Evolutionary conservation across 2,888 invertebrate genomes (phyloP).

Genomic region (Unio pictorum): DNA sequence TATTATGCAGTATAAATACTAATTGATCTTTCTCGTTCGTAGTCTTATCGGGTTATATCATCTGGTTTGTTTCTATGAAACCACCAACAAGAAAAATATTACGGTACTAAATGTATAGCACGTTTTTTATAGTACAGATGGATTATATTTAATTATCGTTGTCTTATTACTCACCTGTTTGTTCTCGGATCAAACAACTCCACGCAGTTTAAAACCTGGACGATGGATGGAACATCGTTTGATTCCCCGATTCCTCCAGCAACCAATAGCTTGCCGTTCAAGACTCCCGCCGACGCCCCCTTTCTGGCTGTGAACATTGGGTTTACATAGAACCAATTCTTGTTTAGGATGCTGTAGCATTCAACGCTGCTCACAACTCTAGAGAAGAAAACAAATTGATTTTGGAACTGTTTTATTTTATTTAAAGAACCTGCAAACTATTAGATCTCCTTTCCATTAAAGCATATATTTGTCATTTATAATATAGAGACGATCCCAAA

Average conservation of each 20-base stretch:
- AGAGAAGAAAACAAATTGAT: slow-evolving; percentile 2
- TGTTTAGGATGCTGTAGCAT: slow-evolving; percentile 41
- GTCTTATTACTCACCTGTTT: slow-evolving; percentile 34
- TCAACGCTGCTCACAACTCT: slow-evolving; percentile 49
- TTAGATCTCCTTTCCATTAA: no score
- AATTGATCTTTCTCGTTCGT: no score
- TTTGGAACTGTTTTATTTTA: neutral
- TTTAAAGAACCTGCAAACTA: neutral
- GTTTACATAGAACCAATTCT: slow-evolving; percentile 39
- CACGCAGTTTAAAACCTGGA: slow-evolving; percentile 37
- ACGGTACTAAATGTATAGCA: no score
- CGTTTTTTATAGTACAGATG: no score
- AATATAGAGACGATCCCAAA: no score
- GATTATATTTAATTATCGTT: no score
- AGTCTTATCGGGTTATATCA: no score
- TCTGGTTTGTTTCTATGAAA: no score
- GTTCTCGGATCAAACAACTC: slow-evolving; percentile 43
- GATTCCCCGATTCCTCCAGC: slow-evolving; percentile 48
- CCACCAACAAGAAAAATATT: no score
- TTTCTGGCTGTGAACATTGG: slow-evolving; percentile 34
- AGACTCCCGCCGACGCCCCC: slow-evolving; percentile 32
- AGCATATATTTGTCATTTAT: no score
- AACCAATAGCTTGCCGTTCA: slow-evolving; percentile 36
- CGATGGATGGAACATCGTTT: slow-evolving; percentile 11
- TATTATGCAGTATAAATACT: no score